Evolutionary conservation across 2,113 vertebrate genomes (phyloP), one percentile per base, ranked within the genome.

Genomic region (Eolophus roseicapilla): DNA sequence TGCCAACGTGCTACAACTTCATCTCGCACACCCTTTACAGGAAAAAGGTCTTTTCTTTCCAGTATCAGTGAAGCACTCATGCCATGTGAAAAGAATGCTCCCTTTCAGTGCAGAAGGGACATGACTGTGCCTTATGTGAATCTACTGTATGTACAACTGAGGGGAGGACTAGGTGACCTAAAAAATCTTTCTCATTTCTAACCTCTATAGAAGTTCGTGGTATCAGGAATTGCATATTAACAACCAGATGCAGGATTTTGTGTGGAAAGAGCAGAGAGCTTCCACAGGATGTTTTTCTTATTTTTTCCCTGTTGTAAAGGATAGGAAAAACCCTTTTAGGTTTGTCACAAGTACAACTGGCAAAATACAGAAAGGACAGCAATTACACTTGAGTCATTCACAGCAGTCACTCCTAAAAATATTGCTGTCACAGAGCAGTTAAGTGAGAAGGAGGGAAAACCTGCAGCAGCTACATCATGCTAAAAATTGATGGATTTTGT

Each of bases 21-120:
- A 90, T 97, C 97, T 97, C 71, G 55, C 81, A 96, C 95, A 91
- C 91, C 81, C 84, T 88, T 96, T 96, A 90, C 82, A 96, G 92
- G 79, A 93, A 87, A 88, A 94, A 86, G 90, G 68, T 93, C 82
- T 83, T 91, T 97, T 95, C 82, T 87, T 92, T 82, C 67, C 78
- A 77, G 79, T 94, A 91, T 95, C 93, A 92, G 63, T 89, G 92
- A 92, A 95, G 74, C 78, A 81, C 94, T 96, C 74, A 74, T 77
- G 67, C 62, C 73, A 52, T 64, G 63, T 19, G 55, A 89, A 94
- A 93, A 88, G 88, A 96, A 96, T 85, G 70, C 50, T 91, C 41
- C 64, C 90, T 95, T 94, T 96, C 93, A 97, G 79, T 18, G 71
- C 76, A 83, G 76, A 86, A 64, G 65, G 74, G 80, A 95, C 91